phyloP scores from a whole-genome alignment of 2,888 invertebrate species.

The Lithophane ornitopus region DNA sequence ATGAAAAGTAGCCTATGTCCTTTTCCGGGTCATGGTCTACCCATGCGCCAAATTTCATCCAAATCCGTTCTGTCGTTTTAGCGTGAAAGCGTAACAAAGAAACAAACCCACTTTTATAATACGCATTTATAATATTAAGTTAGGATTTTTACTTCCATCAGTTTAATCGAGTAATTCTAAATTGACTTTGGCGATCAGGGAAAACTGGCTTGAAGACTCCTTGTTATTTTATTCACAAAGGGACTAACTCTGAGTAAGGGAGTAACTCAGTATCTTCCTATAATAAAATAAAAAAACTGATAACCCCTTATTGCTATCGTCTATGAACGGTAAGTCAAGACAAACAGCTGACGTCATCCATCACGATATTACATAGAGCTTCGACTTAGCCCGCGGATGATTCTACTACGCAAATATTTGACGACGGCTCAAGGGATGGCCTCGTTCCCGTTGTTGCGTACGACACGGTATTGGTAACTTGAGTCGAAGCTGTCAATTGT shows the following conservation, averaged over 20 bases:
- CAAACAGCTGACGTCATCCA: conserved; percentile 79
- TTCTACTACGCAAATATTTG: conserved; percentile 87
- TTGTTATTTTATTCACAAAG: background rate
- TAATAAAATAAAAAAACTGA: conserved; percentile 52
- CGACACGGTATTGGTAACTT: conserved; percentile 52
- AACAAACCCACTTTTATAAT: too few species aligned
- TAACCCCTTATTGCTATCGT: conserved; percentile 54
- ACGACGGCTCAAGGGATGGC: conserved; percentile 73
- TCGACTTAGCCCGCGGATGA: conserved; percentile 82
- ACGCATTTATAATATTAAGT: too few species aligned
- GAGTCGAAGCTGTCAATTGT: too few species aligned
- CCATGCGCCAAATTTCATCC: too few species aligned
- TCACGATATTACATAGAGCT: conserved; percentile 83
- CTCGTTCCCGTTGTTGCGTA: conserved; percentile 65
- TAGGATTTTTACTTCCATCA: background rate
- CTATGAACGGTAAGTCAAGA: conserved; percentile 61
- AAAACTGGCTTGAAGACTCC: background rate
- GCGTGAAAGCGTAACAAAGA: too few species aligned
- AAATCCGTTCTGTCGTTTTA: too few species aligned
- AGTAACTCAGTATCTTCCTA: background rate
- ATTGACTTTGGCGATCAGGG: background rate
- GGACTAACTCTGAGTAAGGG: too few species aligned
- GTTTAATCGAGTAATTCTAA: background rate
- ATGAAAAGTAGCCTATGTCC: too few species aligned
- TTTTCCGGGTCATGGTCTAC: too few species aligned